Conservation (phyloP, 2,888 invertebrate genomes). For the Tanytarsus gracilentus region DNA sequence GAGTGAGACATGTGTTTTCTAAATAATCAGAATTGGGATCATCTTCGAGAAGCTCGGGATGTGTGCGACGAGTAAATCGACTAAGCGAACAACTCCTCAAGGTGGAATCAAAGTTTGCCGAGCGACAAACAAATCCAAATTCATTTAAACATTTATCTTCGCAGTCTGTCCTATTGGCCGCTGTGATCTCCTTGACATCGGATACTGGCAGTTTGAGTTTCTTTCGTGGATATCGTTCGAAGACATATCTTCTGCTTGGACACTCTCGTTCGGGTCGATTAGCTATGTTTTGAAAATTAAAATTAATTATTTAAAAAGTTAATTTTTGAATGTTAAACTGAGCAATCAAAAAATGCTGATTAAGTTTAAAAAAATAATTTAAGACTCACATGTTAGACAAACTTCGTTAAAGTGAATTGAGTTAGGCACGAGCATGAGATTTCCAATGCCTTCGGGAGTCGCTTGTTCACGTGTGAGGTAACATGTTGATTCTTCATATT, state of each 20-base stretch:
- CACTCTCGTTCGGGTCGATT: constrained; percentile 82
- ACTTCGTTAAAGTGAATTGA: constrained; percentile 86
- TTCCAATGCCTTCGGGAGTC: constrained; percentile 79
- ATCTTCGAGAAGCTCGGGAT: constrained; percentile 74
- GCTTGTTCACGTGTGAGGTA: constrained; percentile 78
- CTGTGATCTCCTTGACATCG: constrained; percentile 71
- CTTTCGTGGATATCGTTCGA: constrained; percentile 77
- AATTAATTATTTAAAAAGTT: not conserved
- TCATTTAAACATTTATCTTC: constrained; percentile 85
- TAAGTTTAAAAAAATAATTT: constrained; percentile 1
- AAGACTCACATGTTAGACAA: constrained; percentile 71
- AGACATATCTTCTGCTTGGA: constrained; percentile 77
- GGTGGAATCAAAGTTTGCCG: constrained; percentile 72
- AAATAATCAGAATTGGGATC: constrained; percentile 82
- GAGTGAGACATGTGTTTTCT: constrained; percentile 82
- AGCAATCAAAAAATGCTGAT: not conserved
- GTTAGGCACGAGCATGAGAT: constrained; percentile 79
- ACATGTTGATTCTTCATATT: constrained; percentile 82
- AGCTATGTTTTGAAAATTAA: constrained; percentile 45
- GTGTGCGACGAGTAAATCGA: constrained; percentile 72
- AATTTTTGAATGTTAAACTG: constrained; percentile 18
- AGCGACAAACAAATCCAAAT: constrained; percentile 79
- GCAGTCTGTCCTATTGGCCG: constrained; percentile 78
- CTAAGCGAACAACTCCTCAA: constrained; percentile 72
- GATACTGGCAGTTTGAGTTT: constrained; percentile 70